A percentile compares a stretch with the other conserved stretches of the same genome.
Evolutionary conservation across 2,113 vertebrate genomes (phyloP).

Genomic region (Brachyhypopomus occidentalis): DNA sequence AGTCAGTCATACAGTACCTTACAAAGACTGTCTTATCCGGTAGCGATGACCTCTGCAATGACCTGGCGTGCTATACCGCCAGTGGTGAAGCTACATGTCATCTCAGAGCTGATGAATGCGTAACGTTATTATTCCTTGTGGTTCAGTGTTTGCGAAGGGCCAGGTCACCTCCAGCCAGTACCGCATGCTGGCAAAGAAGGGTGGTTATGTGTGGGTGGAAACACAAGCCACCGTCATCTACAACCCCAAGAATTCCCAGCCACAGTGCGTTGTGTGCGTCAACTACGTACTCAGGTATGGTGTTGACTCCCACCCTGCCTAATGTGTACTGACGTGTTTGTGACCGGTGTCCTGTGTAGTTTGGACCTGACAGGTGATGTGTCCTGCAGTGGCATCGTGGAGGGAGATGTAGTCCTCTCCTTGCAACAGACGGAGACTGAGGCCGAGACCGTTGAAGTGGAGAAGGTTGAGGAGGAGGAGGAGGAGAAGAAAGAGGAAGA

Average conservation of each 20-base stretch:
- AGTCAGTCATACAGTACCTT: background rate
- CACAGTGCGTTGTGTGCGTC: constrained; percentile 97
- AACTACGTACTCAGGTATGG: constrained; percentile 96
- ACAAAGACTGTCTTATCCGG: background rate
- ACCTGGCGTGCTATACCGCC: background rate
- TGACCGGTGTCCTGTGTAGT: too few relatives aligned
- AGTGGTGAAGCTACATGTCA: background rate
- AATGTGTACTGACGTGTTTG: too few relatives aligned
- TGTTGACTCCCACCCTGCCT: background rate
- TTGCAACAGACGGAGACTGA: constrained; percentile 83
- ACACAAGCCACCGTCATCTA: constrained; percentile 99
- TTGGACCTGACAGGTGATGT: constrained; percentile 37
- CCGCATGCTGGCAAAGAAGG: constrained; percentile 95
- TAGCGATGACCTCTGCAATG: too few relatives aligned
- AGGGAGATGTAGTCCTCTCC: constrained; percentile 90
- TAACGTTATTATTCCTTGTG: constrained; percentile 45
- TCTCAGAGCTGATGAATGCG: background rate
- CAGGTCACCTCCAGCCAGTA: constrained; percentile 97
- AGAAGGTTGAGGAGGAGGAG: constrained; percentile 43
- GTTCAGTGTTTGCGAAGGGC: constrained; percentile 95
- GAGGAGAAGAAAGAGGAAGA: background rate
- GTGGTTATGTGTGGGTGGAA: constrained; percentile 97
- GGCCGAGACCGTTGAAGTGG: constrained; percentile 29
- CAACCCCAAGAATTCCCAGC: constrained; percentile 98
- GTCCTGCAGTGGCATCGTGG: constrained; percentile 86